phyloP scores from a whole-genome alignment of 2,888 invertebrate genomes.

The Ophion costatus region DNA sequence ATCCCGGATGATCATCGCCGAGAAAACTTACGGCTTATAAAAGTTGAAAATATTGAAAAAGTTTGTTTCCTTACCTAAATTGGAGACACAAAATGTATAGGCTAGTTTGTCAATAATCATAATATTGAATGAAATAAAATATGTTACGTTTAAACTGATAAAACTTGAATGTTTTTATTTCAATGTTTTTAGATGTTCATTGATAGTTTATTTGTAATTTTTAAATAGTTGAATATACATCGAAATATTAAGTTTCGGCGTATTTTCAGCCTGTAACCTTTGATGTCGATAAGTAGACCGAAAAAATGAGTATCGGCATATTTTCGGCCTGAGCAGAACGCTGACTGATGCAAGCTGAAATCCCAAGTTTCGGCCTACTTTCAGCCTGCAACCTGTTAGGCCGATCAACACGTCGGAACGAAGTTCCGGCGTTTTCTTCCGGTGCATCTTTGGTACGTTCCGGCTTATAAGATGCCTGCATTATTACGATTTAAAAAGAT shows the following conservation, averaged over 20 bases:
- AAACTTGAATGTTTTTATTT: too few species aligned
- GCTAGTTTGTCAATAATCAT: too few species aligned
- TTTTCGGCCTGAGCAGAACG: background rate
- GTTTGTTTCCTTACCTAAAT: too few species aligned
- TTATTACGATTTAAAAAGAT: too few species aligned
- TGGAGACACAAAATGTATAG: too few species aligned
- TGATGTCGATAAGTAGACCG: background rate
- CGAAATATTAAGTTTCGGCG: background rate
- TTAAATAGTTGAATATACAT: background rate
- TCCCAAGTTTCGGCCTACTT: background rate
- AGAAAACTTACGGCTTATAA: too few species aligned
- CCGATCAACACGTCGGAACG: background rate
- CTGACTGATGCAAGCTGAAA: background rate
- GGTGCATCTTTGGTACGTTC: background rate
- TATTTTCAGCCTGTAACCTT: background rate
- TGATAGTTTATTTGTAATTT: background rate
- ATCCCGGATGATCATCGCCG: too few species aligned
- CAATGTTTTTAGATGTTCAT: background rate
- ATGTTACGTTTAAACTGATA: too few species aligned
- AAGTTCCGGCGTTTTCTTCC: slow-evolving; percentile 2
- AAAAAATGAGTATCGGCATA: background rate
- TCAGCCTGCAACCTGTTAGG: background rate
- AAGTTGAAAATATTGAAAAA: too few species aligned
- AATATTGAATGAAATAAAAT: too few species aligned
- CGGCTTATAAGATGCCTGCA: background rate